Evolutionary conservation across 1,140 invertebrate genomes (phyloP).

Genomic region (Hylaeus anthracinus): DNA sequence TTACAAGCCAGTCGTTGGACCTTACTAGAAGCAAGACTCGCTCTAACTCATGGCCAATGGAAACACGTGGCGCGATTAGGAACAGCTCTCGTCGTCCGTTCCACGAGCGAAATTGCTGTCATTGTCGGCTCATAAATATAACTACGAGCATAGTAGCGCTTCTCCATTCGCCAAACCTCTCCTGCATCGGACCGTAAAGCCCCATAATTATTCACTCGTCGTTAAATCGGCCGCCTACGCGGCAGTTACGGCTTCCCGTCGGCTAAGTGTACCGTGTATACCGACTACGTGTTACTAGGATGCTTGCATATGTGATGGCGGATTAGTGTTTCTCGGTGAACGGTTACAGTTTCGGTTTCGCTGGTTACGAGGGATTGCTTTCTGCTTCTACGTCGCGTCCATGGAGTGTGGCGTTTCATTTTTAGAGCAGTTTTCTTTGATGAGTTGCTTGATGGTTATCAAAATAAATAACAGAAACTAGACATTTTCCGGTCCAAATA

Average conservation of each 20-base stretch:
- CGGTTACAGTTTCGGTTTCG: constrained; percentile 16
- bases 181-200: constrained; percentile 75
- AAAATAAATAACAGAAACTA: too few species aligned
- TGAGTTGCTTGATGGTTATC: too few species aligned
- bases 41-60: not conserved
- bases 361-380: not conserved
- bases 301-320: constrained; percentile 58
- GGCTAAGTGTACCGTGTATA: constrained; percentile 57
- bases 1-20: not conserved
- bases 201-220: constrained; percentile 79
- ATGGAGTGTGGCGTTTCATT: not conserved
- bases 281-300: constrained; percentile 61
- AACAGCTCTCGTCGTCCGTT: constrained; percentile 61
- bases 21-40: too few species aligned
- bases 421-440: not conserved
- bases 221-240: constrained; percentile 77
- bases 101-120: constrained; percentile 60
- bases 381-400: too few species aligned
- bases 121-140: constrained; percentile 74
- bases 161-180: constrained; percentile 64
- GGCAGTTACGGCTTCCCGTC: constrained; percentile 72
- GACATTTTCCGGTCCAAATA: too few species aligned
- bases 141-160: constrained; percentile 56
- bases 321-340: constrained; percentile 52
- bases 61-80: constrained; percentile 38